Evolutionary conservation across 1,140 invertebrate genomes (phyloP), one percentile per base, ranked within the genome.

Genomic region (Piezodorus guildinii): DNA sequence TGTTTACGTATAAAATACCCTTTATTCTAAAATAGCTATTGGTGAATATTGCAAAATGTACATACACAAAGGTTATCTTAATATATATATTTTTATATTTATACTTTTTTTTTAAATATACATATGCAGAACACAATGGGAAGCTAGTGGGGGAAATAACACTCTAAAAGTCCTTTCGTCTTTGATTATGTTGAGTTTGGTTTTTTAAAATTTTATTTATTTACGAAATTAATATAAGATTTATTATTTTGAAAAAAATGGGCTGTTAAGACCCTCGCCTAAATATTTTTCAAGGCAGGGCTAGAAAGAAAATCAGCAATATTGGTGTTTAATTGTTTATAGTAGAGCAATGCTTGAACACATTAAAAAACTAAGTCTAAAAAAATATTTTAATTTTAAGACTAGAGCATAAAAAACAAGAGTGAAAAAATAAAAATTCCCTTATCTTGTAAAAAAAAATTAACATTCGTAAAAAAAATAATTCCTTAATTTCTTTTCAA

Each of bases 1-100:
- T 66, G 61, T 67, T 39, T 68, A 67, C 65, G 65, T 66, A 67
- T 66, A 67, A 68, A 68, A 68, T 68, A 68, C 68, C 68, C 65
- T 67, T 68, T 67, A 67, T 64, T 62, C 65, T 68, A 68, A 66
- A 68, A 67, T 68, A 68, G 63, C 63, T 66, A 66, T 66, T 63
- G 63, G 63, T 65, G 63, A 65, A 67, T 67, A 67, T 65, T 67
- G 66, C 66, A 63, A 60, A 64, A 61, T 64, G 51, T 63, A 66
- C 60, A 66, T 62, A 66, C 44, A 64, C 27, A 64, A 34, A 4
- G 58, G 58, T 66, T 65, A 61, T 39, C 43, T 65, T 21, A 43
- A 56, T 43, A 65, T 56, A 56, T 61, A 65, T 34, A 52, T 34
- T 30, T 46, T 25, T 56, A 44, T 61, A 56, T 56, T 62, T 51